Evolutionary conservation across 2,888 invertebrate species (phyloP), one percentile per base, ranked within the genome.

Genomic region (Alsophila aescularia): DNA sequence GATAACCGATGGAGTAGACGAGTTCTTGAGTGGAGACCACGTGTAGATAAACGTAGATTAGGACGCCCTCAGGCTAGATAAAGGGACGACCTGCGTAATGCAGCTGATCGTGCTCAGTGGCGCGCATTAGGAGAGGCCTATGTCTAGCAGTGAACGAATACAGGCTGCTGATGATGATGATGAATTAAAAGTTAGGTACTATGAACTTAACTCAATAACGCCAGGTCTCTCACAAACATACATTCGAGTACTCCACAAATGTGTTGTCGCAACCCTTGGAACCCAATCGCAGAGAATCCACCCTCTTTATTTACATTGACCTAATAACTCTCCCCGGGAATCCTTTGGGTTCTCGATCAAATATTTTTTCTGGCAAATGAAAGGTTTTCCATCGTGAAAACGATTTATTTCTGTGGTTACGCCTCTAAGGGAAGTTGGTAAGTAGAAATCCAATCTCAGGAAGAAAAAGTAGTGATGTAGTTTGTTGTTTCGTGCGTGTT

Each of bases 221-320:
- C 37, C 21, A 12, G 12, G 12, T 12, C n/a, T 36, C 36, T 40
- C 56, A 58, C 60, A 58, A 61, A 49, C 14, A 40, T 40, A 24
- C 69, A 57, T 73, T 71, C 68, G 62, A 56, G 56, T 65, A 71
- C 71, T 64, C 61, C 40, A 59, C 57, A 63, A 73, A 73, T 70
- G 73, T 70, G 67, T 75, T 66, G 63, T 73, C 66, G 57, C 65
- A 72, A 68, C 73, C 69, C 67, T 61, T 52, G 64, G 64, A 70
- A 67, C 64, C 66, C 71, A 72, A 79, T 77, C 71, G 69, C 62
- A 67, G 75, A 69, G 72, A 75, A 72, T 69, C 64, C 62, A 66
- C 71, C 63, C 63, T 54, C 72, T 73, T 70, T 85, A 81, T 85
- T 83, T 80, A 77, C 79, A 73, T 69, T 77, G 70, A 70, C 75